Percentiles rank a stretch among this genome's conserved stretches.
These are phyloP conservation scores for Muscicapa adusta DNA, from an alignment of 2,113 vertebrate genomes.

Conservation along the genomic window DNA sequence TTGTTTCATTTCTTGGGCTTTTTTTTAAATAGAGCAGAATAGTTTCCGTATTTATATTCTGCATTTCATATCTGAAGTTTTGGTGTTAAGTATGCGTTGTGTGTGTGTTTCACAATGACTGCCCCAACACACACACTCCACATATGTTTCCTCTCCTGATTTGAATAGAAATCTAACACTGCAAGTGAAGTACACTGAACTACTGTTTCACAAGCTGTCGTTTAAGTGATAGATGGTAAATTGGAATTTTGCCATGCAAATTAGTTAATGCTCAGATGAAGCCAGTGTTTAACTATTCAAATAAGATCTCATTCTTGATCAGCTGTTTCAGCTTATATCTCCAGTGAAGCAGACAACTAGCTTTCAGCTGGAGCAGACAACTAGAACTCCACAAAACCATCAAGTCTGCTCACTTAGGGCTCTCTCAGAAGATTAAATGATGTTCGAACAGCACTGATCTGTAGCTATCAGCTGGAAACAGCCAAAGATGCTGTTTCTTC, in stretches of 20 bases:
- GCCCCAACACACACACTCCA: neutral
- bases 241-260: slow-evolving; percentile 63
- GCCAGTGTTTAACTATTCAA: slow-evolving; percentile 60
- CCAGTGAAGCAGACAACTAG: slow-evolving; percentile 55
- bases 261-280: slow-evolving; percentile 61
- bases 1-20: neutral
- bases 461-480: slow-evolving; percentile 68
- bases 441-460: slow-evolving; percentile 54
- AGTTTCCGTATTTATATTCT: neutral
- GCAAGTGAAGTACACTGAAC: slow-evolving; percentile 32
- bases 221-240: slow-evolving; percentile 57
- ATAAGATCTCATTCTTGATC: slow-evolving; percentile 53
- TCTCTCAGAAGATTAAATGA: slow-evolving; percentile 56
- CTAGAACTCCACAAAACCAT: slow-evolving; percentile 36
- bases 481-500: slow-evolving; percentile 48
- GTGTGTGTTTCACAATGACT: slow-evolving; percentile 32
- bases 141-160: slow-evolving; percentile 44
- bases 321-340: slow-evolving; percentile 59
- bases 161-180: slow-evolving; percentile 34
- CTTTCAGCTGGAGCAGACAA: slow-evolving; percentile 52
- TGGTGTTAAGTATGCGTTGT: neutral
- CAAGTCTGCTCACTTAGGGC: slow-evolving; percentile 34
- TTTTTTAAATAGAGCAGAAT: neutral
- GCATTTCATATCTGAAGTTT: neutral
- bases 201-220: slow-evolving; percentile 57